Percentiles rank a stretch among this genome's conserved stretches.
phyloP scores from a whole-genome alignment of 2,888 invertebrate species.

The Tribolium freemani region DNA sequence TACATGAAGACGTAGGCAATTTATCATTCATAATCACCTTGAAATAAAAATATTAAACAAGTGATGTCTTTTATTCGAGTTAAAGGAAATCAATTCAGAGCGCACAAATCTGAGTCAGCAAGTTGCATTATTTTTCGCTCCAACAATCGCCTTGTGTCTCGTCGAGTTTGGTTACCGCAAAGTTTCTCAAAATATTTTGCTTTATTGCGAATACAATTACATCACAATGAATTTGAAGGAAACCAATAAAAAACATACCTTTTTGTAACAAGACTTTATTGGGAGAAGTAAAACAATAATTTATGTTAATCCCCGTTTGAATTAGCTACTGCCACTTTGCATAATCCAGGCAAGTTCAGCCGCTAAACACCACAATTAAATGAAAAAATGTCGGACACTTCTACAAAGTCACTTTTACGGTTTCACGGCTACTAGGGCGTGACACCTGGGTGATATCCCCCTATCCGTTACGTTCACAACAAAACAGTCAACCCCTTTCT shows the following conservation, averaged over 20 bases:
- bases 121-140: slow-evolving; percentile 4
- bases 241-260: slow-evolving; percentile 1
- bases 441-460: slow-evolving; percentile 76
- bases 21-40: not conserved
- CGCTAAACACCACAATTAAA: not conserved
- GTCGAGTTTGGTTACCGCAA: not conserved
- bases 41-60: not conserved
- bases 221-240: not conserved
- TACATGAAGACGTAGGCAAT: too few species aligned
- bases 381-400: slow-evolving; percentile 6
- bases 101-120: not conserved
- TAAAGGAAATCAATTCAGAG: not conserved
- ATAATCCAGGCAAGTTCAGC: not conserved
- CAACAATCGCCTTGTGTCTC: not conserved
- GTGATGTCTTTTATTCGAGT: not conserved
- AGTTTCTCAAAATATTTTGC: not conserved
- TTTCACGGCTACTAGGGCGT: slow-evolving; percentile 73
- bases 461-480: slow-evolving; percentile 75
- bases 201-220: not conserved
- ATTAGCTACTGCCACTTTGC: slow-evolving; percentile 2
- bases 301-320: slow-evolving; percentile 10
- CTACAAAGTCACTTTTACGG: slow-evolving; percentile 14
- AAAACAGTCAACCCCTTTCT: slow-evolving; percentile 67
- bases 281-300: slow-evolving; percentile 6
- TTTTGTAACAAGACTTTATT: not conserved